Base-by-base conservation (phyloP, 2,113 vertebrate species). In the Egretta garzetta region DNA sequence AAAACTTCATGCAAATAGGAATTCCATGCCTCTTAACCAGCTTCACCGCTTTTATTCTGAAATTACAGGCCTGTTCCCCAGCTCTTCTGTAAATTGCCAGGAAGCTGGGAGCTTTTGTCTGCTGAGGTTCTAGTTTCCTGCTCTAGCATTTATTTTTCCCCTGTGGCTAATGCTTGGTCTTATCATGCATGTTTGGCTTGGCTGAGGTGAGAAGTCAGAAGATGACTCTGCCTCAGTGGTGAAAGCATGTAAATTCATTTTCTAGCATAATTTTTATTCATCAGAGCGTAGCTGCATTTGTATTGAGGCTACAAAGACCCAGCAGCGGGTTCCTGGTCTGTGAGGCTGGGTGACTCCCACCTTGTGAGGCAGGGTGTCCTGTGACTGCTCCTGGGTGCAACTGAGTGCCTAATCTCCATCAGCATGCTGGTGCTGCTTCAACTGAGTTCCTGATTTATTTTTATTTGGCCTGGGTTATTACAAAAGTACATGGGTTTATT, bases 11-110 rank as follows among this genome's bases (percentile, higher is more conserved):
- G 74, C 80, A 89, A 87, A 91, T 93, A 50, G 30, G 30, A 68
- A 79, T 84, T 87, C 30, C 1, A 0, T 96, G 56, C 77, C 33
- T 96, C 85, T 88, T 83, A 92, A 92, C 50, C 67, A 80, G 41
- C 84, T 89, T 91, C 35, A 39, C 28, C 81, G 80, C 63, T 92
- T 92, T 72, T 93, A n/a, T 95, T 92, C 30, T 55, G 83, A 95
- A 91, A 95, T 93, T 93, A 88, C 18, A 90, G 47, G 32, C 59
- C 12, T 92, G 43, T 88, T 95, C 62, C 13, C 33, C 21, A 85
- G 37, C 41, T 93, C n/a, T 80, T 74, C 71, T 83, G 11, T 77
- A 88, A 91, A 94, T 74, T 94, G n/a, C 50, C 64, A 67, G 83
- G 83, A 90, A 90, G 79, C 80, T 92, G 71, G 45, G 30, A n/a